phyloP scores from a whole-genome alignment of 2,888 invertebrate genomes.

The Conus canariensis region DNA sequence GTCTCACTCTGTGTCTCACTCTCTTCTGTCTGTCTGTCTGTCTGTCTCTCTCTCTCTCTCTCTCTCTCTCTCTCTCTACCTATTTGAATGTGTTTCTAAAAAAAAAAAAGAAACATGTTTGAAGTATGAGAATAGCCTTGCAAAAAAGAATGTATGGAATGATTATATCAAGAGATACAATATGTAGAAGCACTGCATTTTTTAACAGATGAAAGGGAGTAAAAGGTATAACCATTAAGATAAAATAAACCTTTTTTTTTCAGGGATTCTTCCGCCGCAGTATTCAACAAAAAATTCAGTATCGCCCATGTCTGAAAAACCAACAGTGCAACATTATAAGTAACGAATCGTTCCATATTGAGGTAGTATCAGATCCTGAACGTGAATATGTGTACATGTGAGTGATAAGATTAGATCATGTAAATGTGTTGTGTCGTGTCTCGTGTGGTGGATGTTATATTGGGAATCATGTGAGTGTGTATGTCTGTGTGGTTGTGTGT shows the following conservation, averaged over 20 bases:
- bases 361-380: conserved; percentile 53
- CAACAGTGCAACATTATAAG: conserved; percentile 77
- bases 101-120: too few species aligned
- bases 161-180: too few species aligned
- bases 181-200: too few species aligned
- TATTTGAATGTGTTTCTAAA: background rate
- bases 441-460: background rate
- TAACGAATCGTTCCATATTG: conserved; percentile 78
- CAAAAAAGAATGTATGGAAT: too few species aligned
- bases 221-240: too few species aligned
- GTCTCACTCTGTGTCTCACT: background rate
- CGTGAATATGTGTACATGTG: too few species aligned
- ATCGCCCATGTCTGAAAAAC: conserved; percentile 77
- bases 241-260: conserved; percentile 17
- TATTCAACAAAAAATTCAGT: conserved; percentile 82
- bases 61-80: conserved; percentile 28
- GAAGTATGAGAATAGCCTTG: too few species aligned
- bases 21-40: background rate
- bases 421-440: too few species aligned
- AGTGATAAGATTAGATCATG: too few species aligned
- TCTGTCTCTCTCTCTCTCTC: background rate
- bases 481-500: background rate
- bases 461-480: background rate
- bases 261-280: conserved; percentile 78
- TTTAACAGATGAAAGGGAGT: too few species aligned